Evolutionary conservation across 1,140 invertebrate genomes (phyloP).

Genomic region (Diprion similis): DNA sequence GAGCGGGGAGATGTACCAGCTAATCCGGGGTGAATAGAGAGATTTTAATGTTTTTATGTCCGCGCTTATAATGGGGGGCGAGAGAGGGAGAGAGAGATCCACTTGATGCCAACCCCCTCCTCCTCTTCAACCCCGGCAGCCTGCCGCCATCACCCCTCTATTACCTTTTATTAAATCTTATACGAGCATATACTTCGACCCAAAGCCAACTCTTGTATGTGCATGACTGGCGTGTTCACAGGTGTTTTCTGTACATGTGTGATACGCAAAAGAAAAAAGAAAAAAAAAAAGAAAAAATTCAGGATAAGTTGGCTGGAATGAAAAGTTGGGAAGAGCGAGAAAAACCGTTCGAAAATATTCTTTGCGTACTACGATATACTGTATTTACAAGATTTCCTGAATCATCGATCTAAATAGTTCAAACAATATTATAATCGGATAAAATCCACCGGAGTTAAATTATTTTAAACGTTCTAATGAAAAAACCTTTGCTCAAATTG

Average conservation of each 20-base stretch:
- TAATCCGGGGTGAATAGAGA: conserved; percentile 61
- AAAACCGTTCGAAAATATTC: no score
- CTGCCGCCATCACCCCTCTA: conserved; percentile 31
- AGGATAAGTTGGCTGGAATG: neutral
- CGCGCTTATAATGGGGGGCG: conserved; percentile 53
- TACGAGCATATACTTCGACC: conserved; percentile 18
- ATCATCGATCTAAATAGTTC: no score
- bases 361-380: no score
- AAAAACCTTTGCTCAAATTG: no score
- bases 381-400: no score
- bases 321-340: neutral
- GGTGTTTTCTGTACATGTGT: conserved; percentile 3
- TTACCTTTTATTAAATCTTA: conserved; percentile 59
- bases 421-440: no score
- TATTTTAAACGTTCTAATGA: no score
- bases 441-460: no score
- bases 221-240: no score
- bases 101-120: conserved; percentile 56
- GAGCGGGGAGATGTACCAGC: conserved; percentile 27
- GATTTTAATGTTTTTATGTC: conserved; percentile 63
- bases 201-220: no score
- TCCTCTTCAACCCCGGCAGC: neutral
- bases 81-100: conserved; percentile 24
- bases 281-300: conserved; percentile 9
- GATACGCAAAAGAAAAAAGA: conserved; percentile 11